phyloP scores from a whole-genome alignment of 2,797 vertebrate species.

The Sciurus carolinensis region DNA sequence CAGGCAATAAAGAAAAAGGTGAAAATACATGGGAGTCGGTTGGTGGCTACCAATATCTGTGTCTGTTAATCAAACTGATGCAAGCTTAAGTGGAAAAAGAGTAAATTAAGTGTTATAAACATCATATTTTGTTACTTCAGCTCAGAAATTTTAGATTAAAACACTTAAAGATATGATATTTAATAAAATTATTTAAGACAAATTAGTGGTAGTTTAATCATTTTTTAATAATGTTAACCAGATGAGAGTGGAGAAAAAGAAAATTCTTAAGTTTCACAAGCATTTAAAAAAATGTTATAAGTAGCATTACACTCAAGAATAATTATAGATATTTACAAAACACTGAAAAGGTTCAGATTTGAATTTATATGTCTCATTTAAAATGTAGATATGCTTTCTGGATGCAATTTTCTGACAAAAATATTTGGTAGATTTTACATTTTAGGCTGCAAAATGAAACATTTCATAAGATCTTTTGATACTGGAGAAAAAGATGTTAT shows the following conservation, averaged over 20 bases:
- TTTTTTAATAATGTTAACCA: not conserved
- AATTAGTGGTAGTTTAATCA: not conserved
- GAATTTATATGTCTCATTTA: not conserved
- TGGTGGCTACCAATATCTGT: not conserved
- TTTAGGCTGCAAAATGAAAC: not conserved
- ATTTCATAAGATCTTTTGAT: slow-evolving; percentile 47
- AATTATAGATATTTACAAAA: slow-evolving; percentile 6
- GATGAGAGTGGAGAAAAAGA: not conserved
- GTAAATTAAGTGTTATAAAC: not conserved
- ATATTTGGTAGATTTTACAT: not conserved
- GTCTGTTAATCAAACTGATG: not conserved
- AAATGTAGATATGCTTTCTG: not conserved
- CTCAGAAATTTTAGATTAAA: slow-evolving; percentile 8
- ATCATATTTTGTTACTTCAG: not conserved
- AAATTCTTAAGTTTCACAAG: not conserved
- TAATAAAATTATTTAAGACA: not conserved
- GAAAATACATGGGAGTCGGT: not conserved
- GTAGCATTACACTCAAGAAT: not conserved
- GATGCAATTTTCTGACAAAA: not conserved
- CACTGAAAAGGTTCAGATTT: not conserved
- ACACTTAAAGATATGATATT: not conserved
- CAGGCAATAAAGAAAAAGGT: not conserved
- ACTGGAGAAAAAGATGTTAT: not conserved
- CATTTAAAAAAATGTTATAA: not conserved
- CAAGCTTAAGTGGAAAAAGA: not conserved